phyloP scores from a whole-genome alignment of 35 echinoderm and acorn worm genomes.

The Acanthaster planci region DNA sequence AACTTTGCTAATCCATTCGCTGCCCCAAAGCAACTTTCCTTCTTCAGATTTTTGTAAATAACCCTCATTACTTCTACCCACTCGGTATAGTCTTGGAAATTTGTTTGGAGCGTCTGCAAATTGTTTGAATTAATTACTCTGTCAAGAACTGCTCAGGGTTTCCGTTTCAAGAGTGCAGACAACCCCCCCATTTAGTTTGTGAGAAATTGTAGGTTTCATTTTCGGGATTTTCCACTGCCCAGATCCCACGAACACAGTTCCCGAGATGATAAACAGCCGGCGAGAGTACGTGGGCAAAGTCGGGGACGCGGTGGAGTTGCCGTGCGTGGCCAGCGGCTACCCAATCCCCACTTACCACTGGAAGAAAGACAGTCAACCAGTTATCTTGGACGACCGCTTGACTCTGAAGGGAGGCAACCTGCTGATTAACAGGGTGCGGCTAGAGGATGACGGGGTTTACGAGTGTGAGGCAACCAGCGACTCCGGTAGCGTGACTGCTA shows the following conservation, averaged over 20 bases:
- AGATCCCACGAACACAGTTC: slow-evolving; percentile 62
- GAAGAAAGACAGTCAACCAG: slow-evolving; percentile 54
- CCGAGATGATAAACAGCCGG: slow-evolving; percentile 64
- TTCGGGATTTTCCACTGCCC: slow-evolving; percentile 15
- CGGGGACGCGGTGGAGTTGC: slow-evolving; percentile 77
- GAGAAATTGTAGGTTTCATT: too few relatives aligned
- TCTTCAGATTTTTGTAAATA: too few relatives aligned
- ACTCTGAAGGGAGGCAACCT: slow-evolving; percentile 86
- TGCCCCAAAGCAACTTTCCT: too few relatives aligned
- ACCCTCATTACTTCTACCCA: too few relatives aligned
- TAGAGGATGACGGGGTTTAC: slow-evolving; percentile 78
- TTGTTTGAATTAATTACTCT: too few relatives aligned
- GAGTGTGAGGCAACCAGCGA: slow-evolving; percentile 79
- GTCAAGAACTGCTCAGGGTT: too few relatives aligned
- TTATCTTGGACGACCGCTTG: slow-evolving; percentile 36
- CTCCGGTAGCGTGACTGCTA: slow-evolving; percentile 35
- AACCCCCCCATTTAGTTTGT: too few relatives aligned
- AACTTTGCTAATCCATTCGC: too few relatives aligned
- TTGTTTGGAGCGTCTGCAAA: too few relatives aligned
- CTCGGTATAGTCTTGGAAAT: too few relatives aligned
- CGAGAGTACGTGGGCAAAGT: slow-evolving; percentile 51
- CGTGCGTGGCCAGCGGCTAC: slow-evolving; percentile 82
- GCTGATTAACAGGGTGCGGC: slow-evolving; percentile 49
- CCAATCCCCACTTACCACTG: slow-evolving; percentile 71
- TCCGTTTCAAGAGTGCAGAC: too few relatives aligned